Conservation (phyloP, 2,797 vertebrate species). For the Onychomys torridus region DNA sequence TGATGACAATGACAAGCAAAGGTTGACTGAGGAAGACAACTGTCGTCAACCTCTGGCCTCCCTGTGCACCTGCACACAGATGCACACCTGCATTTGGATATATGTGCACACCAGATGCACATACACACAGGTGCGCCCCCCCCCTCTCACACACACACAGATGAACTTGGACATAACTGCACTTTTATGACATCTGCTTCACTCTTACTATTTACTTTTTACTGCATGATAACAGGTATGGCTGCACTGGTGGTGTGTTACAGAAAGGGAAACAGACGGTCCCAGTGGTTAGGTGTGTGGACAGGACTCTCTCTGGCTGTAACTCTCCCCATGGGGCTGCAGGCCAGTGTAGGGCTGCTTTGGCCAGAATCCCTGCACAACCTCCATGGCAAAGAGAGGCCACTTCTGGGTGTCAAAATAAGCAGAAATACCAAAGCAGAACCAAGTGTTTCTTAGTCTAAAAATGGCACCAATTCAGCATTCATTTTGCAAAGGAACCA, state of each 20-base stretch:
- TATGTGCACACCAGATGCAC: background rate
- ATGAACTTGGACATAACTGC: background rate
- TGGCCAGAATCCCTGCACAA: background rate
- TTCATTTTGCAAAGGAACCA: background rate
- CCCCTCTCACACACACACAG: background rate
- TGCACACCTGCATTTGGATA: background rate
- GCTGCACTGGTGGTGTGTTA: no score
- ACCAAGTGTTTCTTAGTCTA: background rate
- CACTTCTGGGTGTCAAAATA: background rate
- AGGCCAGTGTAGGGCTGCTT: background rate
- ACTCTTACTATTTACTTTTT: background rate
- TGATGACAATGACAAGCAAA: background rate
- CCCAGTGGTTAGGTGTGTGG: rapidly evolving
- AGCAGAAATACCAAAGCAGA: background rate
- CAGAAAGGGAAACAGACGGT: background rate
- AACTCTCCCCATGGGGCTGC: background rate
- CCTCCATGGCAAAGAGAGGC: background rate
- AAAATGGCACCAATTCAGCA: background rate
- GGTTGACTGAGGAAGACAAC: background rate
- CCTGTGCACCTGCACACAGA: background rate
- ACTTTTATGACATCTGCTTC: background rate
- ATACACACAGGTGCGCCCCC: background rate
- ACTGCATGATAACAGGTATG: background rate
- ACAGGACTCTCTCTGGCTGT: background rate
- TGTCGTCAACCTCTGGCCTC: background rate